Evolutionary conservation across 2,113 vertebrate species (phyloP), one percentile per base, ranked within the genome.

Genomic region (Oreotrochilus melanogaster): DNA sequence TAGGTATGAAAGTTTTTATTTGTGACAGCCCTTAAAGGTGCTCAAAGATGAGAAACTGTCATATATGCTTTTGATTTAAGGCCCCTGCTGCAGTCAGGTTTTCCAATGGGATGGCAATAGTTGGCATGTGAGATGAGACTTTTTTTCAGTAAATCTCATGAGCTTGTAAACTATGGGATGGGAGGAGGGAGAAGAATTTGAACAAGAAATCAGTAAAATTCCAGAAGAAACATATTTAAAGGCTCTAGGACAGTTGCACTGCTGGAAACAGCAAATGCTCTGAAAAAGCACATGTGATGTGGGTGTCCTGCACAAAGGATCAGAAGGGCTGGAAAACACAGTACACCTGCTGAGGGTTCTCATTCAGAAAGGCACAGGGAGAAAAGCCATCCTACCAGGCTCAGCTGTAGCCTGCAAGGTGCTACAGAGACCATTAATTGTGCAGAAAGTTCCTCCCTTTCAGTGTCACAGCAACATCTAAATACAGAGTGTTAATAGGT

Each of bases 31-130:
- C 28, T 56, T 88, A 35, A 86, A 96, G 62, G 45, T 66, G 28
- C 71, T 90, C 75, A 64, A 95, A 86, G 86, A 83, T 83, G 74
- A 83, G 82, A 83, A 91, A 78, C 60, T 75, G 78, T 84, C 88
- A 81, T 64, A 56, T 2, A 42, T 78, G 24, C 17, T 88, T 96
- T 86, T 96, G 51, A 88, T 93, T 90, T 76, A 92, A 90, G 75
- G n/a, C n/a, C 43, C 83, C 48, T 90, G 42, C 60, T 66, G 25
- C 43, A 60, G 67, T 58, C 69, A 90, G 7, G 35, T 80, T 84
- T 94, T 92, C 78, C 85, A 86, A 12, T 53, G 69, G 76, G 64
- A 71, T 42, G 39, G 56, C 67, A 90, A 78, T 54, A 90, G 78
- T 51, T 70, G 61, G 48, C 78, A 94, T 60, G 56, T 39, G 12